phyloP scores from a whole-genome alignment of 2,113 vertebrate genomes.

The Lanius collurio region DNA sequence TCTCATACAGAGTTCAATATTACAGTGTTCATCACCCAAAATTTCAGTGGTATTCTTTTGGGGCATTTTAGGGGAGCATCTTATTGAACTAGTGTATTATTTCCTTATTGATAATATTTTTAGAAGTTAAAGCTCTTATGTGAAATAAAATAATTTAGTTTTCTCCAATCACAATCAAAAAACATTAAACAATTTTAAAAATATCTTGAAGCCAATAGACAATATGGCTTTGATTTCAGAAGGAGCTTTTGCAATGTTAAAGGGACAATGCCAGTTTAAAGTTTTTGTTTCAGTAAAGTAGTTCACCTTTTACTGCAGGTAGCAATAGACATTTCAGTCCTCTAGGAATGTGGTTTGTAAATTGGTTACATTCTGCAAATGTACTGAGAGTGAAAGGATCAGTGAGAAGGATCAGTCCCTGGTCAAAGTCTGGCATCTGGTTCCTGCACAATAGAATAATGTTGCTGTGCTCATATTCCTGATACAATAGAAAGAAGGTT shows the following conservation, averaged over 20 bases:
- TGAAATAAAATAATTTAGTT: not conserved
- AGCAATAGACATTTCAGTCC: not conserved
- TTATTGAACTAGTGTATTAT: constrained; percentile 22
- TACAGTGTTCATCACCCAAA: constrained; percentile 2
- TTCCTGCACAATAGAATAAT: not conserved
- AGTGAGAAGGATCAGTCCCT: not conserved
- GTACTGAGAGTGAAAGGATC: not conserved
- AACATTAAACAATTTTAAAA: not conserved
- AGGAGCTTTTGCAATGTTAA: not conserved
- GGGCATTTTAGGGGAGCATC: not conserved
- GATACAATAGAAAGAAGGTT: constrained; percentile 3
- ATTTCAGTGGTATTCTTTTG: not conserved
- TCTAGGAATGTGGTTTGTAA: not conserved
- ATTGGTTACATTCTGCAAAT: not conserved
- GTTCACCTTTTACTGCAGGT: not conserved
- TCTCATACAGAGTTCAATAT: constrained; percentile 2
- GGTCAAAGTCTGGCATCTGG: not conserved
- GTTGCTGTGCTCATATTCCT: not conserved
- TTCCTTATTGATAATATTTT: not conserved
- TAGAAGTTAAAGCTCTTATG: not conserved
- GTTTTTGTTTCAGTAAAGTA: not conserved
- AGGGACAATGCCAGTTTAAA: not conserved
- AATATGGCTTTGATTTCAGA: not conserved
- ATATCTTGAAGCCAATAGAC: not conserved
- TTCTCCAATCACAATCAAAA: not conserved